Base-by-base conservation (phyloP, 2,888 invertebrate genomes). In the Pandemis corylana region DNA sequence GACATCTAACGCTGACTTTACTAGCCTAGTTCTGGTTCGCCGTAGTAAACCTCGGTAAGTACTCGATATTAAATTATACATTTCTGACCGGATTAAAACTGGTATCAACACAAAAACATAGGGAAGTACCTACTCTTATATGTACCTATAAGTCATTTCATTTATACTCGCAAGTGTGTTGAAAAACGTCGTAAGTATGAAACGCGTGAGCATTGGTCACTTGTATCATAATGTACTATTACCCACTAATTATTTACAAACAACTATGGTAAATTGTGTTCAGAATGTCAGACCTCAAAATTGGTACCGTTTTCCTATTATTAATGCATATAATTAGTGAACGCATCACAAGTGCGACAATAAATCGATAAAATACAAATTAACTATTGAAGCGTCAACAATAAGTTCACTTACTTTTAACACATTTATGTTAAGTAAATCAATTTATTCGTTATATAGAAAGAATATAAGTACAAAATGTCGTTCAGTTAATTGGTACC, bases 391-490 rank as follows among this genome's bases (percentile, higher is more conserved):
- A 83, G 80, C 78, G 76, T 80, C 71, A 83, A 83, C 79, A 82
- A 82, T 81, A 75, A 80, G 79, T 78, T 81, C 73, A 80, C 77
- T 77, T 79, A 84, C 73, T 81, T 78, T 79, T 80, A 79, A 80
- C 78, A 80, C 78, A 77, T 78, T 80, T 78, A 77, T 78, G 75
- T 76, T 69, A 15, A 63, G 51, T 73, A 81, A 80, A 86, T 81
- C 78, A 77, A 84, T 83, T 82, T 36, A 36, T 36, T 56, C 0
- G 9, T 79, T 79, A 74, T 77, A 83, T 84, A 83, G 82, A 87
- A 89, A 86, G 83, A 85, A 88, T 88, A 85, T 87, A 87, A 89
- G 90, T 92, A 92, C 82, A 93, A 92, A 93, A 91, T 85, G 83
- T 87, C 85, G 79, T 84, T 86, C 83, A 86, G 82, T 86, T 82